These are phyloP conservation scores for Rhingia campestris DNA, from an alignment of 2,888 invertebrate genomes.

Conservation along the genomic window DNA sequence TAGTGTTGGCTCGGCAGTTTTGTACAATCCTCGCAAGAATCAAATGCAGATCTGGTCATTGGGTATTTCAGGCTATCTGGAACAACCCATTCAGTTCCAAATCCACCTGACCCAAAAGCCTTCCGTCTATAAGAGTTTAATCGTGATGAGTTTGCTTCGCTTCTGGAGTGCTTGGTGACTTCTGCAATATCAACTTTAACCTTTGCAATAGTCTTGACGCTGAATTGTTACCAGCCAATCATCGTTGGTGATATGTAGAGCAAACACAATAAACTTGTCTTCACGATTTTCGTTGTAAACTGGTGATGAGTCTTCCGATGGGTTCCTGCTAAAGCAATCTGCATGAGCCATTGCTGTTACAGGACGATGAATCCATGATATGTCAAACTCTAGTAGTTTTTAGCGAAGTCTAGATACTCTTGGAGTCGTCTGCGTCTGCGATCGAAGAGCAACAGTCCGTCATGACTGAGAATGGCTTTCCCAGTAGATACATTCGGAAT, in stretches of 20 bases:
- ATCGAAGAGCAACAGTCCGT: constrained; percentile 15
- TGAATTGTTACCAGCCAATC: constrained; percentile 18
- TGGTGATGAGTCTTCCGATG: not conserved
- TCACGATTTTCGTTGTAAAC: too few relatives aligned
- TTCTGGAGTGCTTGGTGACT: not conserved
- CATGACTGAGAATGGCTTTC: constrained; percentile 6
- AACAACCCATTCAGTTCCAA: constrained; percentile 1
- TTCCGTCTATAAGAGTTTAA: not conserved
- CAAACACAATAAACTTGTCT: not conserved
- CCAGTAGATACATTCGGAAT: not conserved
- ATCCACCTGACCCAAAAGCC: not conserved
- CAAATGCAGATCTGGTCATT: not conserved
- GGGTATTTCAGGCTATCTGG: not conserved
- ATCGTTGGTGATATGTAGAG: constrained; percentile 1
- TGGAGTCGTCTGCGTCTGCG: constrained; percentile 3
- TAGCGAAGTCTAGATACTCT: constrained; percentile 10
- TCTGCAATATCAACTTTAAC: not conserved
- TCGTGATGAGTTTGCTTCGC: constrained; percentile 20
- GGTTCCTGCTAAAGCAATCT: constrained; percentile 25
- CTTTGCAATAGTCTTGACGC: not conserved
- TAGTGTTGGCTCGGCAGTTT: too few relatives aligned
- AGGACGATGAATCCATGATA: constrained; percentile 9
- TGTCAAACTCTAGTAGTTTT: constrained; percentile 13
- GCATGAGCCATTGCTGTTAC: constrained; percentile 18
- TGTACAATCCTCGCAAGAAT: too few relatives aligned